Base-by-base conservation (phyloP, 2,888 invertebrate species). In the Tachina grossa region DNA sequence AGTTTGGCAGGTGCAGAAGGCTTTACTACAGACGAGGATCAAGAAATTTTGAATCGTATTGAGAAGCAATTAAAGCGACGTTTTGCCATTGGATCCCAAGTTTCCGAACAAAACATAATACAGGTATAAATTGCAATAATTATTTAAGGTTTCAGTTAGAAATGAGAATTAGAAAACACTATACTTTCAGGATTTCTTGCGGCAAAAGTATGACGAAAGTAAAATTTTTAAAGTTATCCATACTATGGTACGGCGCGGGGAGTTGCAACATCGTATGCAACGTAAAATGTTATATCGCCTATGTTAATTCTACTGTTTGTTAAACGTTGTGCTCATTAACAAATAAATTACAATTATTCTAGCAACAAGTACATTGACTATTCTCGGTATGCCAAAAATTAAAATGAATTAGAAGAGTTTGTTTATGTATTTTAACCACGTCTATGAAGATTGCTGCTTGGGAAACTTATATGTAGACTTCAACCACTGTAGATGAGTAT, bases 261-360 rank as follows among this genome's bases (percentile, higher is more conserved):
- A 99, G 91, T 93, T 99, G 65, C 99, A 99, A 90, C 98, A 99
- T 93, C 95, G 99, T 74, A 95, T 98, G 95, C 99, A 99, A 93
- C 94, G 99, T 79, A 98, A 98, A 94, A 98, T 99, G 97, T 94
- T 99, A 22, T 99, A 97, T 93, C 95, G 99, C 88, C 94, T 99
- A 53, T 96, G 97, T 90, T 98, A 93, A 90, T 9, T 45, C 65
- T 45, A 41, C 39, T 61, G 45, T 55, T 14, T 49, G 49, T 14
- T 49, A 31, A 31, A 31, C 6, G 0, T 31, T 31, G 5, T 31
- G 31, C 6, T 6, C 31, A 31, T 31, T 31, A 31, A 31, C 31
- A 31, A 31, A 31, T 31, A 31, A 31, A 31, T 6, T 6, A 31
- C 6, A 31, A 31, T 31, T 31, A 31, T 6, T 31, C 31, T 31